Base-by-base conservation (phyloP, 53 echinoderm and acorn worm genomes). In the Antedon mediterranea region DNA sequence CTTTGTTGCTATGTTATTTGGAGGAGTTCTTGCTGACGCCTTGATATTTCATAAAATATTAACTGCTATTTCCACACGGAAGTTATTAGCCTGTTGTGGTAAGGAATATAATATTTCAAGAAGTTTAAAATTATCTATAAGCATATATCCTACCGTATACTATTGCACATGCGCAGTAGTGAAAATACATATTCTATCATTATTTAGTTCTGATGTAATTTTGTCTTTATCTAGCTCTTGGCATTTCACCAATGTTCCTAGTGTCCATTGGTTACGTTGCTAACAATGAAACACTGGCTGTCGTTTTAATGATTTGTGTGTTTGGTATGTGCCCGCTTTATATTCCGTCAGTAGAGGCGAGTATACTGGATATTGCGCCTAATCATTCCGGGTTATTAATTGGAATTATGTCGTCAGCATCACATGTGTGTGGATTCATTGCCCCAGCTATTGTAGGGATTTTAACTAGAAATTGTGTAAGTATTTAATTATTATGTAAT, bases 261-360 rank as follows among this genome's bases (percentile, higher is more conserved):
- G 82, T 82, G 31, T 70, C 34, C 31, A 43, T 44, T 15, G 82
- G 82, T n/a, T 82, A 82, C 71, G 43, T 76, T 30, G 43, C 71
- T 3, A 43, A 76, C 33, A 27, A 70, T 76, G 42, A 33, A 7
- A 70, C 29, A 30, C 9, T 76, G 8, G 76, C 28, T 43, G 28
- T 76, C 57, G 34, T 76, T 20, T 42, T 41, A n/a, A 75, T 82
- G 30, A 76, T 71, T 9, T 34, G 43, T 32, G 76, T 44, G 15
- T 71, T 82, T 70, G 71, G 34, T 0, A 76, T 76, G 32, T 76
- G 34, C 15, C 76, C 43, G 0, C 15, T 82, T 9, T 30, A 31
- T 30, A 44, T 82, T 43, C 70, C 57, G 6, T 43, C 43, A 0
- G 33, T 76, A 15, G 57, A 32, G 6, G 57, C 71, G 23, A 41